Evolutionary conservation across 2,797 vertebrate genomes (phyloP), one percentile per base, ranked within the genome.

Genomic region (Paramormyrops hopkinsi): DNA sequence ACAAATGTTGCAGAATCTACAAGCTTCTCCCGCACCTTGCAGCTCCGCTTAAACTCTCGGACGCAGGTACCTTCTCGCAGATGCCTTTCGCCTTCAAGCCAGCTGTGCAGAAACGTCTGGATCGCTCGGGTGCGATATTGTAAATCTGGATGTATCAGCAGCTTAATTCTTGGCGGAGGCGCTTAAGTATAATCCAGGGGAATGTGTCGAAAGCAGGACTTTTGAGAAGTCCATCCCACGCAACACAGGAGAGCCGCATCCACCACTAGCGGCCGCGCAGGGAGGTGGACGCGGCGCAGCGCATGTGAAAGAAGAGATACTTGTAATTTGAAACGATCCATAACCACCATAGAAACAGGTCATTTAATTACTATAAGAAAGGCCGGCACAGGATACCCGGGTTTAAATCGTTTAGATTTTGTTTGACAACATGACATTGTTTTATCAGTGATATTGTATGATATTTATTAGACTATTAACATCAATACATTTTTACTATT

Each of bases 301-400:
- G 96, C 95, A 96, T 96, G 97, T 97, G 98, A 97, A 98, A 98
- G 97, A 97, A 97, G 98, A 99, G 97, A 98, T 98, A 98, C 97
- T 99, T 98, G 98, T 99, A 98, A 99, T 98, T 95, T 94, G 98
- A 99, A 97, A 97, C 95, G 92, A 84, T 92, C 91, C 92, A 93
- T 94, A 95, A 96, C 95, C 91, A 95, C 93, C 94, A 93, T 94
- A 92, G 94, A 93, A 94, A 96, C 93, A 93, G 93, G 37, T 94
- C 69, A 94, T 95, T 95, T 95, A 96, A 96, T 95, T 95, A 96
- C 94, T 92, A 93, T 44, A 44, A 46, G 12, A 90, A 83, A 17
- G 69, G 65, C 41, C 46, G 46, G 22, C 86, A 22, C 50, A 59
- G 29, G 69, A 73, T 73, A 6, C 59, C 25, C 50, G 17, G 25